phyloP scores from a whole-genome alignment of 2,113 vertebrate species.

The Sprattus sprattus region DNA sequence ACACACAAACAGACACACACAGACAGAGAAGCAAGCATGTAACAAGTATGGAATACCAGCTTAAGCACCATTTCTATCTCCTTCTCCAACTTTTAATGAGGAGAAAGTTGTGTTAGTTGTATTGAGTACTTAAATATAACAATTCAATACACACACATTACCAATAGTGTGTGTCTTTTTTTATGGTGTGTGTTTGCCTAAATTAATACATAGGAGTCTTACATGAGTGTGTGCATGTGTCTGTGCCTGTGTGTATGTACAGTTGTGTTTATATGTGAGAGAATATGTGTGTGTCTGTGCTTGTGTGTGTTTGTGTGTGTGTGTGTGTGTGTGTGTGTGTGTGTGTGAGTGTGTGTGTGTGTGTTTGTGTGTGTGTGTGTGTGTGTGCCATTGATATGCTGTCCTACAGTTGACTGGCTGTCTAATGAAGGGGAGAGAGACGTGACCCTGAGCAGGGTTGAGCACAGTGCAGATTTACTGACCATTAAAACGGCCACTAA shows the following conservation, averaged over 20 bases:
- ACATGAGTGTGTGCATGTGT: neutral
- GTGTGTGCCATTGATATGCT: constrained; percentile 42
- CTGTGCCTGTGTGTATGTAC: neutral
- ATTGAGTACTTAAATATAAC: too few relatives aligned
- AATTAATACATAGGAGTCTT: too few relatives aligned
- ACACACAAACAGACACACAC: neutral
- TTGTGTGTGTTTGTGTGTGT: constrained; percentile 6
- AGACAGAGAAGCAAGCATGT: constrained; percentile 2
- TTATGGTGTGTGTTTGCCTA: neutral
- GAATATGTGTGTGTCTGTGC: too few relatives aligned
- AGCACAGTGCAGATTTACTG: constrained; percentile 34
- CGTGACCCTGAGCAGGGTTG: constrained; percentile 35
- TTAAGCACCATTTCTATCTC: too few relatives aligned
- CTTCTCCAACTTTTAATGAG: too few relatives aligned
- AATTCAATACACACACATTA: too few relatives aligned
- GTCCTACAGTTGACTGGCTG: constrained; percentile 33
- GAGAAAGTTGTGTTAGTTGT: too few relatives aligned
- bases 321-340: constrained; percentile 32
- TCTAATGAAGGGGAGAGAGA: constrained; percentile 47
- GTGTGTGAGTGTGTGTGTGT: constrained; percentile 36
- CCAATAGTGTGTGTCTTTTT: neutral
- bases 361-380: constrained; percentile 37
- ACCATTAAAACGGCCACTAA: constrained; percentile 36
- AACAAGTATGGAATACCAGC: too few relatives aligned
- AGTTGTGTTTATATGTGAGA: too few relatives aligned